These are phyloP conservation scores for Meandrina meandrites DNA, from an alignment of 92 coral and sea anemone species.

Conservation along the genomic window DNA sequence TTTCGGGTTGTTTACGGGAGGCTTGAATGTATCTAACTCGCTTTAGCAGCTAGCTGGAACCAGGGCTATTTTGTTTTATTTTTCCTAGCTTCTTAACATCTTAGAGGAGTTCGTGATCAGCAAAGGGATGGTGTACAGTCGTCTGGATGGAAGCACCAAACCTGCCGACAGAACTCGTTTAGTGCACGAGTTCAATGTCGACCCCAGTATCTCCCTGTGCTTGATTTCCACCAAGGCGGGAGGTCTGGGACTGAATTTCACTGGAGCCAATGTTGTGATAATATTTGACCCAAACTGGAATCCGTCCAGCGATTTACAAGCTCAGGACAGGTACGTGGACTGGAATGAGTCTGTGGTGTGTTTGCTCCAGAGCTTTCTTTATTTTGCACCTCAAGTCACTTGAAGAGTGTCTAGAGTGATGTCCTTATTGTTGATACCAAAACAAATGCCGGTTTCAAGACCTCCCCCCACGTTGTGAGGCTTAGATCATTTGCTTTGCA, in stretches of 20 bases:
- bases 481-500: not conserved
- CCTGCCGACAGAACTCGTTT: constrained; percentile 74
- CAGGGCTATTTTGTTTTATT: not conserved
- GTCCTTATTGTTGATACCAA: too few species aligned
- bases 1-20: too few species aligned
- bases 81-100: constrained; percentile 76
- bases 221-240: constrained; percentile 93
- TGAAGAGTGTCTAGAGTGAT: too few species aligned
- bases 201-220: constrained; percentile 77
- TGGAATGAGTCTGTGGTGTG: too few species aligned
- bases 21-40: too few species aligned
- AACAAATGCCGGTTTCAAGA: too few species aligned
- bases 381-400: not conserved
- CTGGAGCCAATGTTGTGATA: constrained; percentile 95
- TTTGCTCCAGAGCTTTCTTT: not conserved
- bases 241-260: constrained; percentile 91
- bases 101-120: constrained; percentile 87
- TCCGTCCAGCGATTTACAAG: constrained; percentile 93
- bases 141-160: constrained; percentile 90
- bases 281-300: constrained; percentile 99
- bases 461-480: too few species aligned
- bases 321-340: constrained; percentile 84
- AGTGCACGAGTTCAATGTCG: constrained; percentile 90
- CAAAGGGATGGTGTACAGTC: constrained; percentile 84
- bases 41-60: too few species aligned